Evolutionary conservation across 2,797 vertebrate genomes (phyloP).

Genomic region (Enoplosus armatus): DNA sequence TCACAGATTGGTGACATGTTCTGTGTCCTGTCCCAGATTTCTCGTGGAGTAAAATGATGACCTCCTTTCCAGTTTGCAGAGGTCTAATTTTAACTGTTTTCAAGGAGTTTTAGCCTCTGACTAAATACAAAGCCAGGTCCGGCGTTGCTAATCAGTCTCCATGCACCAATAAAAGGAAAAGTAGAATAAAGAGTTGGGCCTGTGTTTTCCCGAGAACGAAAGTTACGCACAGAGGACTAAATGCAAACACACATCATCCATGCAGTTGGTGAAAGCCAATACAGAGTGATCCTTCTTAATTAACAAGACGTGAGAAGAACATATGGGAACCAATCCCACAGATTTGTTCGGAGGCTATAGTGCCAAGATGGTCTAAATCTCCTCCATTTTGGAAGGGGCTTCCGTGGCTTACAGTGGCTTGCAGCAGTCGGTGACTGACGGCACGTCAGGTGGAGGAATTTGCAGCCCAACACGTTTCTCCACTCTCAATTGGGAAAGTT

Average conservation of each 20-base stretch:
- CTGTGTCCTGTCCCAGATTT: conserved; percentile 87
- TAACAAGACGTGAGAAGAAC: conserved; percentile 73
- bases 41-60: conserved; percentile 85
- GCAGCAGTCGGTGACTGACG: conserved; percentile 69
- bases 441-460: conserved; percentile 47
- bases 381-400: conserved; percentile 77
- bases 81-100: conserved; percentile 88
- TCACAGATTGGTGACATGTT: conserved; percentile 75
- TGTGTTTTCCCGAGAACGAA: background rate
- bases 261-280: conserved; percentile 56
- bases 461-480: conserved; percentile 35
- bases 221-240: conserved; percentile 34
- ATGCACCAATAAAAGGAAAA: conserved; percentile 29
- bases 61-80: conserved; percentile 87
- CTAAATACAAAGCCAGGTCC: conserved; percentile 63
- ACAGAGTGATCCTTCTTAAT: conserved; percentile 75
- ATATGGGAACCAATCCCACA: conserved; percentile 85
- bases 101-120: conserved; percentile 81
- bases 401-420: conserved; percentile 73
- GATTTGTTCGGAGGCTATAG: conserved; percentile 81
- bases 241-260: conserved; percentile 56
- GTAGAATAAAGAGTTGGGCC: background rate
- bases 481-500: conserved; percentile 45
- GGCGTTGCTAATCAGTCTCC: conserved; percentile 26
- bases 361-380: conserved; percentile 83